Conservation (phyloP, 2,797 vertebrate species). For the Sebastolobus alascanus region DNA sequence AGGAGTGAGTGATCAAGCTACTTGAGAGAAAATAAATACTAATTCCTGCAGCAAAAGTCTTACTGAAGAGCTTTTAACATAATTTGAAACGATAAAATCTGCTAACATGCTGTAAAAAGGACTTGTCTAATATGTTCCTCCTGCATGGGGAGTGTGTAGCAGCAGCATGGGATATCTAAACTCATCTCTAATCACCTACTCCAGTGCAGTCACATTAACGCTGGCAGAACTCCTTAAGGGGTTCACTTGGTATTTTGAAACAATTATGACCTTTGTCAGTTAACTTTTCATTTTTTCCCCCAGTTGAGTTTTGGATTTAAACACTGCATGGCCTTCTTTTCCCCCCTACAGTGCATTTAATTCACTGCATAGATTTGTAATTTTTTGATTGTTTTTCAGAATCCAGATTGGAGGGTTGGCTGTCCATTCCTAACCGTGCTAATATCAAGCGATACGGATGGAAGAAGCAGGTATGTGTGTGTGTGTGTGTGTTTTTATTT, state of each 20-base stretch:
- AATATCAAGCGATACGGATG: constrained; percentile 99
- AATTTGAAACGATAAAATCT: constrained; percentile 11
- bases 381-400: constrained; percentile 82
- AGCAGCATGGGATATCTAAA: constrained; percentile 43
- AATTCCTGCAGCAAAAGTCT: constrained; percentile 31
- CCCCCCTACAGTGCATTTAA: background rate
- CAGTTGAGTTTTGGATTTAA: constrained; percentile 71
- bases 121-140: constrained; percentile 36
- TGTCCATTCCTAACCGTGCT: constrained; percentile 96
- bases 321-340: constrained; percentile 74
- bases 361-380: background rate
- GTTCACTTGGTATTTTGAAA: constrained; percentile 44
- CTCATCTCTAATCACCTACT: constrained; percentile 51
- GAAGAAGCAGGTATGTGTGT: constrained; percentile 94
- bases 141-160: constrained; percentile 54
- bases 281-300: constrained; percentile 34
- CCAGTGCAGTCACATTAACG: constrained; percentile 36
- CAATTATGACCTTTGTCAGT: constrained; percentile 34
- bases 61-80: background rate
- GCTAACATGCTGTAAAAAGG: constrained; percentile 40
- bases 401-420: constrained; percentile 98
- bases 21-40: constrained; percentile 7
- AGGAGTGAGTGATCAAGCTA: constrained; percentile 48
- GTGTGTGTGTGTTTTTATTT: background rate
- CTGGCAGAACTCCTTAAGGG: constrained; percentile 25